Base-by-base conservation (phyloP, 2,888 invertebrate species). In the Coelinius sp. region DNA sequence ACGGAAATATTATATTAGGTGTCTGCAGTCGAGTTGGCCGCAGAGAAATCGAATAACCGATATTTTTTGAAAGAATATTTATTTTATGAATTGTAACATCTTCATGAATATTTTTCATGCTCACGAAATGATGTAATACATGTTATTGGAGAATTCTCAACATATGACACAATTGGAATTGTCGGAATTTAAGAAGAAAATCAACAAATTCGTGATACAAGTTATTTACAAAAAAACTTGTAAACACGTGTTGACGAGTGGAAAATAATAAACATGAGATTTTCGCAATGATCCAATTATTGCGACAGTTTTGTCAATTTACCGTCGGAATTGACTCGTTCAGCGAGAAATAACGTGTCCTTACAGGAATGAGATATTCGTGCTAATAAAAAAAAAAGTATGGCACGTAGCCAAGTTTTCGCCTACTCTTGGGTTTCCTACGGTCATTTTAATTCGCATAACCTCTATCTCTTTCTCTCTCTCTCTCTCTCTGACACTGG, bases 1-100 rank as follows among this genome's bases (percentile, higher is more conserved):
- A 63, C 46, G 65, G 65, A 41, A 70, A 70, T 65, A 59, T 65
- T 65, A 70, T 70, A n/a, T n/a, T n/a, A 66, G 64, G 64, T 70
- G 64, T 65, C 64, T 53, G 17, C 8, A n/a, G 35, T 3, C 20
- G 22, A 53, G n/a, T 25, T 25, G 24, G 25, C 53, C 53, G 14
- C 53, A 53, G 53, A 53, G 53, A 53, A 53, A 53, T 25, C 53
- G 24, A 53, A 53, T 53, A 24, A 27, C n/a, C n/a, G n/a, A n/a
- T n/a, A n/a, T n/a, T n/a, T n/a, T n/a, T n/a, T n/a, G n/a, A n/a
- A n/a, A n/a, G n/a, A n/a, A n/a, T n/a, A n/a, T n/a, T n/a, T n/a
- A n/a, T n/a, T n/a, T n/a, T n/a, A n/a, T n/a, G n/a, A n/a, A n/a
- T n/a, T n/a, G n/a, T n/a, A n/a, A n/a, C n/a, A n/a, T n/a, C n/a